A percentile compares a stretch with the other conserved stretches of the same genome.
Evolutionary conservation across 2,797 vertebrate genomes (phyloP).

Genomic region (Austrolebias charrua): DNA sequence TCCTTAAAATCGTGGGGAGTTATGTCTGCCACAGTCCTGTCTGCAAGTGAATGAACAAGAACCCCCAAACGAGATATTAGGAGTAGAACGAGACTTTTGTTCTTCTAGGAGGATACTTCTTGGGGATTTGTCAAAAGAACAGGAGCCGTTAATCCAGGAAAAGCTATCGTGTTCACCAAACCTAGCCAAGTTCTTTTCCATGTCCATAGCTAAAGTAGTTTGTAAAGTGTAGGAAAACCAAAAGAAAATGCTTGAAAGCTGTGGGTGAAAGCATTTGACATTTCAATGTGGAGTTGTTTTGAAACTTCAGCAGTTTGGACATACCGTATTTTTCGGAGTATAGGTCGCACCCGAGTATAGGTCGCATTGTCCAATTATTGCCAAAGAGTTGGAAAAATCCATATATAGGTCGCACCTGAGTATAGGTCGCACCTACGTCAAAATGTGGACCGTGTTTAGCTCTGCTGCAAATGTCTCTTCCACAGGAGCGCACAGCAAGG

Average conservation of each 20-base stretch:
- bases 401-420: no score
- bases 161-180: no score
- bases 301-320: background rate
- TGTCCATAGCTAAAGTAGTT: background rate
- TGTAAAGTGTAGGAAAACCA: background rate
- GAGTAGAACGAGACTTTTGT: no score
- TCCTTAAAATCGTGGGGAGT: conserved; percentile 7
- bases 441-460: no score
- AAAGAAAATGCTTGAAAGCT: background rate
- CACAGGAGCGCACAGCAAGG: no score
- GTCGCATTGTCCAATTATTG: no score
- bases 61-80: background rate
- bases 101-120: background rate
- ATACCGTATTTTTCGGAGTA: no score
- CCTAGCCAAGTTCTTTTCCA: background rate
- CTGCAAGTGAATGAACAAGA: background rate
- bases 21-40: background rate
- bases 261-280: background rate
- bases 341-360: no score
- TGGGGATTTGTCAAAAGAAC: background rate
- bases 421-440: no score
- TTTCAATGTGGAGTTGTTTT: background rate
- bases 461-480: no score
- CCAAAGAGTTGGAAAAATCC: no score
- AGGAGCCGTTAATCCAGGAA: background rate